Percentiles rank a stretch among this genome's conserved stretches.
Evolutionary conservation across 2,888 invertebrate species (phyloP).

Genomic region (Luperina testacea): DNA sequence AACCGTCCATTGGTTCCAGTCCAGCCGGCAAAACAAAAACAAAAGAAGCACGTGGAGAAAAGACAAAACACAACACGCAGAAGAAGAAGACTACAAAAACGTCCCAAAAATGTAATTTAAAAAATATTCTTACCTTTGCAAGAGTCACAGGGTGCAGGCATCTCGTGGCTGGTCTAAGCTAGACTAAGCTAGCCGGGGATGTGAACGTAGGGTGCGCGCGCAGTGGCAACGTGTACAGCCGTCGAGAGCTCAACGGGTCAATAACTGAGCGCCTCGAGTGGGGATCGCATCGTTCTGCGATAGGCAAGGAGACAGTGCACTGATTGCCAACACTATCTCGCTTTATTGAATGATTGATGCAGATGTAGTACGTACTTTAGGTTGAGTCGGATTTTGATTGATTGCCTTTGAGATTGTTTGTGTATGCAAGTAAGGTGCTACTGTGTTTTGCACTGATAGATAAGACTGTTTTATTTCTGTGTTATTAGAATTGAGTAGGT

Average conservation of each 20-base stretch:
- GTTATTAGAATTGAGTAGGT: neutral
- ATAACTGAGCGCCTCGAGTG: conserved; percentile 86
- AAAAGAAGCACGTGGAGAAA: conserved; percentile 51
- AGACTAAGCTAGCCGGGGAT: conserved; percentile 69
- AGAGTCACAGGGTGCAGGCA: conserved; percentile 87
- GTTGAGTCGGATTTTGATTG: conserved; percentile 11
- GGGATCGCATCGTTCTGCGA: conserved; percentile 74
- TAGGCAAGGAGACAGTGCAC: conserved; percentile 56
- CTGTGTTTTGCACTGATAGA: neutral
- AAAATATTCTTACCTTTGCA: conserved; percentile 81
- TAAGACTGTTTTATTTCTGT: neutral
- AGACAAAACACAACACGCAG: neutral
- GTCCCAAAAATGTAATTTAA: neutral
- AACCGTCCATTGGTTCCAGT: neutral
- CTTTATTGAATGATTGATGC: conserved; percentile 38
- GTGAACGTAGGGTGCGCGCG: conserved; percentile 77
- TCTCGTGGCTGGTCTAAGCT: conserved; percentile 70
- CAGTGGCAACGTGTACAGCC: conserved; percentile 69
- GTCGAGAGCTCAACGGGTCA: conserved; percentile 78
- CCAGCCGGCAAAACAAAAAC: conserved; percentile 47
- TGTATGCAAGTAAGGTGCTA: neutral
- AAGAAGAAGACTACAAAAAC: neutral
- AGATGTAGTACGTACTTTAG: neutral
- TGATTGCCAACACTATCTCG: conserved; percentile 35
- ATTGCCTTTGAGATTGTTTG: conserved; percentile 22